phyloP scores from a whole-genome alignment of 2,113 vertebrate species.

The Microcebus lehilahytsara region DNA sequence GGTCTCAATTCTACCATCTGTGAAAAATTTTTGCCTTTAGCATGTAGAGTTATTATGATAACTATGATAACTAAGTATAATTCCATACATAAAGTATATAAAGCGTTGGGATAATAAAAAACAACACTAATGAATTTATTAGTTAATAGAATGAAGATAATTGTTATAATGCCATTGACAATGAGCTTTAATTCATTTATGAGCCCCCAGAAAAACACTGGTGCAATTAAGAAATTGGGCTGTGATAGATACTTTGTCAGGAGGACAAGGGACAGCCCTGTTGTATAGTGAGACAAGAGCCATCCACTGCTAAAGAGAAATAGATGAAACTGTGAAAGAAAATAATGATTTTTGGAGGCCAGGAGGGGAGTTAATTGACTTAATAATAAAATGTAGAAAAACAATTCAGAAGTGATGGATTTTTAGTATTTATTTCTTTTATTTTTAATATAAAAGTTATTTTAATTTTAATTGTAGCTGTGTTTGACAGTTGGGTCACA shows the following conservation, averaged over 20 bases:
- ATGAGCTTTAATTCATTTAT: not conserved
- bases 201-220: not conserved
- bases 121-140: not conserved
- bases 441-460: not conserved
- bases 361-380: not conserved
- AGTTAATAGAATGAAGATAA: not conserved
- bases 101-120: not conserved
- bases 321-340: not conserved
- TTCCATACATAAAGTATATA: not conserved
- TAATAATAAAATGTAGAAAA: not conserved
- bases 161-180: not conserved
- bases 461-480: not conserved
- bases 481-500: not conserved
- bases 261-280: not conserved
- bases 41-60: not conserved
- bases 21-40: not conserved
- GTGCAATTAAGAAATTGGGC: not conserved
- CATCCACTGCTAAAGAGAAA: not conserved
- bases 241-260: not conserved
- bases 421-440: not conserved
- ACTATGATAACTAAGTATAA: not conserved
- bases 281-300: not conserved
- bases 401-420: not conserved
- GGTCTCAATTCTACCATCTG: not conserved
- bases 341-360: not conserved